phyloP scores from a whole-genome alignment of 2,797 vertebrate genomes.

The Macropus fuliginosus region DNA sequence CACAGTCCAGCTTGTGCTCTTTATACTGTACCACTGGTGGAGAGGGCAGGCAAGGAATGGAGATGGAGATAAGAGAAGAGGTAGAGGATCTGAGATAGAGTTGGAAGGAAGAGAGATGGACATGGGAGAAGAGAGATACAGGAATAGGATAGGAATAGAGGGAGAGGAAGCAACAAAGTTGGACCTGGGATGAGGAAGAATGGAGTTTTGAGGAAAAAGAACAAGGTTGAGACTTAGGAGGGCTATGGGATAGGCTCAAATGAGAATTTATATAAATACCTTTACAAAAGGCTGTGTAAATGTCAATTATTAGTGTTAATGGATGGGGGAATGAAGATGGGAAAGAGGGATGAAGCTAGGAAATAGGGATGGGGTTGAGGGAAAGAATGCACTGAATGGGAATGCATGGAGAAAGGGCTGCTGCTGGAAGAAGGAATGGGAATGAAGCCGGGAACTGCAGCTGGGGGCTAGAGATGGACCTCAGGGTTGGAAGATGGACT shows the following conservation, averaged over 20 bases:
- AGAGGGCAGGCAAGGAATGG: background rate
- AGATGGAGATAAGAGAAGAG: background rate
- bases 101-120: background rate
- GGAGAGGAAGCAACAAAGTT: background rate
- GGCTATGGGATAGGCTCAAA: background rate
- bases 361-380: background rate
- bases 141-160: background rate
- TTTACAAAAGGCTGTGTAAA: background rate
- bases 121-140: background rate
- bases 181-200: background rate
- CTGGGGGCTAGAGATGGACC: background rate
- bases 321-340: background rate
- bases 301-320: background rate
- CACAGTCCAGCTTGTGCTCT: background rate
- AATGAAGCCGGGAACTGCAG: background rate
- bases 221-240: background rate
- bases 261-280: background rate
- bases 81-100: background rate
- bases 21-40: background rate
- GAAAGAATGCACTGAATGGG: background rate
- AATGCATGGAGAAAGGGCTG: background rate
- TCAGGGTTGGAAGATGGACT: rapidly evolving
- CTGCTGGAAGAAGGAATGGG: background rate
- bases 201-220: background rate
- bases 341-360: background rate